Evolutionary conservation across 2,113 vertebrate genomes (phyloP), one percentile per base, ranked within the genome.

Genomic region (Apodemus sylvaticus): DNA sequence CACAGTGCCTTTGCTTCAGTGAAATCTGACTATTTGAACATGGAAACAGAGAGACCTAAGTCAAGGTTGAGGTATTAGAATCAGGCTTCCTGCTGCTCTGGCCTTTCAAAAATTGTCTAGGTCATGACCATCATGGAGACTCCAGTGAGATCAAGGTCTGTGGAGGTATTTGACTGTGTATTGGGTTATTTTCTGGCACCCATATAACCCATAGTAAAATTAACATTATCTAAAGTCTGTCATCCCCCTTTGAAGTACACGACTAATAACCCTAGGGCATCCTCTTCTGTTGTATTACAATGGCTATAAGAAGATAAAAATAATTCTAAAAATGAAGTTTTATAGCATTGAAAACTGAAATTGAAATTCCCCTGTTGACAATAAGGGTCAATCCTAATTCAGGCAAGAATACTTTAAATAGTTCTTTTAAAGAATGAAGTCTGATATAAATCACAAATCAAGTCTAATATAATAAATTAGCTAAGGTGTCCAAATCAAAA

Each of bases 401-500:
- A 53, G 45, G 39, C 39, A 48, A 42, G 42, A 91, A 74, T 36
- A n/a, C 34, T 77, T 93, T 92, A 93, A 93, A 97, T 42, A 58
- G 68, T 86, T 86, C 81, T 48, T 71, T 93, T 81, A 68, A 87
- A 88, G 60, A 89, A 11, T 48, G 7, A 83, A 42, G 34, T 90
- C 26, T 92, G 62, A 92, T 77, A 93, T 90, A 90, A 94, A 94
- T 64, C 78, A 91, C 62, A 95, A 94, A 79, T 90, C 77, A 95
- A 78, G 79, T 66, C 11, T n/a, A 85, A 89, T 93, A 95, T 92
- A 87, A 89, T 95, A 96, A 89, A 95, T 94, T 89, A 96, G 86
- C 39, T 0, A 0, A 89, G 19, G 78, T 71, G 10, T 93, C 60
- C 24, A 94, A 94, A 93, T 94, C 90, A 97, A 95, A 97, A 91